Evolutionary conservation across 1,140 invertebrate genomes (phyloP).

Genomic region (Reticulitermes speratus): DNA sequence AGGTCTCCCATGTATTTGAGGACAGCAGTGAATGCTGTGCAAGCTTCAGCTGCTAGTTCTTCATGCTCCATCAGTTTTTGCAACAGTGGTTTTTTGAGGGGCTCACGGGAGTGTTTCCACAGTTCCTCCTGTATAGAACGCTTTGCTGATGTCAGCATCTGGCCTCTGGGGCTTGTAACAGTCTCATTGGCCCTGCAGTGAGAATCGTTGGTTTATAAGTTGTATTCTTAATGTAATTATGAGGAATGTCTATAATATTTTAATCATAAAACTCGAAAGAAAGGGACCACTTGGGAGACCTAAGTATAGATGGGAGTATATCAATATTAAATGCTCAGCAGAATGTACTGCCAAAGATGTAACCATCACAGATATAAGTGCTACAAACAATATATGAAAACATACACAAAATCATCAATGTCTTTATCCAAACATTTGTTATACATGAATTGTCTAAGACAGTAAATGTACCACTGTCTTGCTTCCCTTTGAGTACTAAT

Average conservation of each 20-base stretch:
- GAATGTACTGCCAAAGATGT: too few species aligned
- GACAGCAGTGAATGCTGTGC: slow-evolving; percentile 74
- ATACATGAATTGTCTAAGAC: too few species aligned
- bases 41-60: slow-evolving; percentile 70
- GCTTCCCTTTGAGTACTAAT: too few species aligned
- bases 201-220: slow-evolving; percentile 20
- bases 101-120: slow-evolving; percentile 82
- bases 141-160: slow-evolving; percentile 63
- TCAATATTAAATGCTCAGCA: too few species aligned
- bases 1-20: slow-evolving; percentile 97
- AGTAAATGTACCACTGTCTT: too few species aligned
- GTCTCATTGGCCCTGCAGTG: slow-evolving; percentile 61
- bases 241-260: neutral
- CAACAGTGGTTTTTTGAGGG: slow-evolving; percentile 81
- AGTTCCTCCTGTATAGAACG: slow-evolving; percentile 62
- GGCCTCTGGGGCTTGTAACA: slow-evolving; percentile 56
- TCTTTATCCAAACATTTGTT: too few species aligned
- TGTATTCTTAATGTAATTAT: neutral
- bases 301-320: too few species aligned
- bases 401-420: too few species aligned
- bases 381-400: too few species aligned
- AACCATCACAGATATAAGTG: too few species aligned
- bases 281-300: neutral
- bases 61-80: slow-evolving; percentile 77
- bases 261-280: neutral